Evolutionary conservation across 2,113 vertebrate species (phyloP).

Genomic region (Datnioides undecimradiatus): DNA sequence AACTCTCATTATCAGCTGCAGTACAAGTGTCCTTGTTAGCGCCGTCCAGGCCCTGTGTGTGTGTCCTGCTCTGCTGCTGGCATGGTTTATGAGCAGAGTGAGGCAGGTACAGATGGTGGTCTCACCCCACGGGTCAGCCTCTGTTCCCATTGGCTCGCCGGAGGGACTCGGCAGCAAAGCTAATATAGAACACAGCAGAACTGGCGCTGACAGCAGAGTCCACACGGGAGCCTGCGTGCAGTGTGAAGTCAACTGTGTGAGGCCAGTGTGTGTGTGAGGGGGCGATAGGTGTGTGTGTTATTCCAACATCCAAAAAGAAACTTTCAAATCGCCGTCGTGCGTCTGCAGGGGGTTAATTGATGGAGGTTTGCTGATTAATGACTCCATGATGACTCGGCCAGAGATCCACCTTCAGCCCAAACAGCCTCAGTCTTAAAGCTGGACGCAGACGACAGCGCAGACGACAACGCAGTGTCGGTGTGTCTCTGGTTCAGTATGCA

Average conservation of each 20-base stretch:
- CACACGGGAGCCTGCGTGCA: background rate
- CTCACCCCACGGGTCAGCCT: constrained; percentile 52
- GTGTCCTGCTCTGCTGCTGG: constrained; percentile 23
- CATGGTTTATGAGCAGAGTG: constrained; percentile 45
- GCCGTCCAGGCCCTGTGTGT: constrained; percentile 6
- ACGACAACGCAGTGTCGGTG: too few relatives aligned
- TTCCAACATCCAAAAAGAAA: background rate
- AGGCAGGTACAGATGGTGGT: constrained; percentile 65
- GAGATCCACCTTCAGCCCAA: background rate
- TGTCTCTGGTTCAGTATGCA: too few relatives aligned
- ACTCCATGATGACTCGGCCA: background rate
- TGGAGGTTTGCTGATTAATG: background rate
- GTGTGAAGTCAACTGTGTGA: background rate
- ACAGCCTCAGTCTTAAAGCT: too few relatives aligned
- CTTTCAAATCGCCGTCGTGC: background rate
- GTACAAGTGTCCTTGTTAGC: constrained; percentile 36
- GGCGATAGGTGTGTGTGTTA: background rate
- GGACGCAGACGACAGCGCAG: too few relatives aligned
- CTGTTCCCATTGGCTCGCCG: constrained; percentile 6
- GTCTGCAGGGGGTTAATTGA: background rate
- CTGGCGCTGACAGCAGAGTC: background rate
- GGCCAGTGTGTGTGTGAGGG: background rate
- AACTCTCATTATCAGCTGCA: constrained; percentile 22
- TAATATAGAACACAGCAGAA: constrained; percentile 35
- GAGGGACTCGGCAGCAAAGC: constrained; percentile 16